These are phyloP conservation scores for Lysandra coridon DNA, from an alignment of 2,888 invertebrate genomes.

Conservation along the genomic window DNA sequence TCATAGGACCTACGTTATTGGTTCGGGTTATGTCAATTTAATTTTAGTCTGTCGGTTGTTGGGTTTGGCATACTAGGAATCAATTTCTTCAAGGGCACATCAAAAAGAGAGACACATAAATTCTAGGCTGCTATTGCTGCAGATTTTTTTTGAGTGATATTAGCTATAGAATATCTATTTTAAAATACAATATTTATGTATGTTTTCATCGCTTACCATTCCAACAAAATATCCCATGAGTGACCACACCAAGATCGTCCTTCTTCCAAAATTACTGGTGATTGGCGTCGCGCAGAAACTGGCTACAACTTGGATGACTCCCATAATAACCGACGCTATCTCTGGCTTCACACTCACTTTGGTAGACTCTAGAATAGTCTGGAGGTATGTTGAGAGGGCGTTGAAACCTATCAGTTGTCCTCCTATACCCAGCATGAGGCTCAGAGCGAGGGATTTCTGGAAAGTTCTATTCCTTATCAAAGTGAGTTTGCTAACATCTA, in stretches of 20 bases:
- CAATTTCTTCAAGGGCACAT: too few relatives aligned
- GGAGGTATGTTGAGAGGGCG: slow-evolving; percentile 53
- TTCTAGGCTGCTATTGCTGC: too few relatives aligned
- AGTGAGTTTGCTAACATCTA: slow-evolving; percentile 36
- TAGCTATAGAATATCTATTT: too few relatives aligned
- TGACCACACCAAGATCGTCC: slow-evolving; percentile 45
- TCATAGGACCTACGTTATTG: too few relatives aligned
- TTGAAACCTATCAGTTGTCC: slow-evolving; percentile 52
- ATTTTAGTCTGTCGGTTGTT: too few relatives aligned
- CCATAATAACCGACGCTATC: slow-evolving; percentile 53
- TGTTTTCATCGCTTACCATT: slow-evolving; percentile 43
- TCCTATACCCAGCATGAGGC: slow-evolving; percentile 41
- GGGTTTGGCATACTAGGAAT: too few relatives aligned
- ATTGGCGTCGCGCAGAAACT: slow-evolving; percentile 50
- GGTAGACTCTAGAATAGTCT: slow-evolving; percentile 55
- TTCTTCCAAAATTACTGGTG: slow-evolving; percentile 53
- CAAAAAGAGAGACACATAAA: too few relatives aligned
- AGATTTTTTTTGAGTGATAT: too few relatives aligned
- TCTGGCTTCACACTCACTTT: slow-evolving; percentile 52
- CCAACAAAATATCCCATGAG: slow-evolving; percentile 46
- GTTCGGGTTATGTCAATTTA: too few relatives aligned
- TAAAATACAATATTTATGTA: background rate
- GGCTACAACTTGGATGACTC: slow-evolving; percentile 55
- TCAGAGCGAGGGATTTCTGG: slow-evolving; percentile 44
- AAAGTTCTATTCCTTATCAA: slow-evolving; percentile 44